phyloP scores from a whole-genome alignment of 2,113 vertebrate species.

The Castor canadensis region DNA sequence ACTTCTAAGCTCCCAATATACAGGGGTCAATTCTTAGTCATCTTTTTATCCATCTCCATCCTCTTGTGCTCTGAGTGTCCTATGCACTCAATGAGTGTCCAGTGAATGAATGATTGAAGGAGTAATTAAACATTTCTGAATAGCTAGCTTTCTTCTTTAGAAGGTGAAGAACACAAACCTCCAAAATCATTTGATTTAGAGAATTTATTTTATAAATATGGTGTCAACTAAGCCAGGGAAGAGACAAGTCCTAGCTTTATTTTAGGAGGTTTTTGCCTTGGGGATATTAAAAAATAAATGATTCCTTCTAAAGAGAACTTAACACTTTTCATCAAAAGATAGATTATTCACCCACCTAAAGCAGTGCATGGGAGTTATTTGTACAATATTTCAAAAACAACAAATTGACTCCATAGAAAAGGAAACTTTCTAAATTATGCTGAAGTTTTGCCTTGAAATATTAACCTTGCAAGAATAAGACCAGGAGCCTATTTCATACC shows the following conservation, averaged over 20 bases:
- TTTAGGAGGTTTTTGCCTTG: slow-evolving; percentile 77
- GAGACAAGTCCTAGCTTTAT: slow-evolving; percentile 55
- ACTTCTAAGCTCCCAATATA: background rate
- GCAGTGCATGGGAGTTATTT: slow-evolving; percentile 79
- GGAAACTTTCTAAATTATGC: slow-evolving; percentile 74
- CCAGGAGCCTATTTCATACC: slow-evolving; percentile 72
- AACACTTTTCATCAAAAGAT: slow-evolving; percentile 76
- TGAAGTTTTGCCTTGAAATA: slow-evolving; percentile 80
- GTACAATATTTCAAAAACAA: slow-evolving; percentile 82
- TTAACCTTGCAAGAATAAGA: slow-evolving; percentile 71
- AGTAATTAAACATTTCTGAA: background rate
- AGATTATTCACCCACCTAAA: slow-evolving; percentile 77
- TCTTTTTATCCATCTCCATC: background rate
- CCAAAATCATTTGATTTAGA: slow-evolving; percentile 65
- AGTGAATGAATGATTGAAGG: slow-evolving; percentile 31
- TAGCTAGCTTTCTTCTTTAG: slow-evolving; percentile 6
- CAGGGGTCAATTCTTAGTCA: background rate
- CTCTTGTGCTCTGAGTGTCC: too few relatives aligned
- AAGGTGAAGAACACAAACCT: slow-evolving; percentile 36
- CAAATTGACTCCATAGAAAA: slow-evolving; percentile 83
- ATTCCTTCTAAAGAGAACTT: slow-evolving; percentile 77
- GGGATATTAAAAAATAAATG: slow-evolving; percentile 78
- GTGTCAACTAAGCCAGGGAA: slow-evolving; percentile 68
- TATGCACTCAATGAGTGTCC: background rate
- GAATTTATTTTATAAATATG: slow-evolving; percentile 71